Conservation (phyloP, 2,888 invertebrate genomes). For the Yponomeuta evonymella region DNA sequence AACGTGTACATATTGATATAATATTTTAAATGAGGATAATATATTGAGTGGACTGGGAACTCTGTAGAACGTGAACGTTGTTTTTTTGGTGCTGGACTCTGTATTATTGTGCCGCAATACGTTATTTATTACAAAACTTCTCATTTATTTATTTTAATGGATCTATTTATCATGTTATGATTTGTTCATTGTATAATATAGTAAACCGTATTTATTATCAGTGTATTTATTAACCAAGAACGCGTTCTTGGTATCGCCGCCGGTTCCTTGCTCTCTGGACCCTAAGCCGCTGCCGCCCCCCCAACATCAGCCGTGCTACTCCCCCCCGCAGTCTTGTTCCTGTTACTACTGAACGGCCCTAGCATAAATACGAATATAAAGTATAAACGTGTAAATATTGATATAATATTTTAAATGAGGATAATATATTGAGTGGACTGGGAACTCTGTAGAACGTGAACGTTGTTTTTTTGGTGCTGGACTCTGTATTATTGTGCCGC, state of each 20-base stretch:
- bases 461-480: no score
- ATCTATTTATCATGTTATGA: not conserved
- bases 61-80: no score
- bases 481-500: not conserved
- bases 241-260: conserved; percentile 54
- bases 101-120: not conserved
- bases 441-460: no score
- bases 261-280: conserved; percentile 55
- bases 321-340: conserved; percentile 22
- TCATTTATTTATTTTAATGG: not conserved
- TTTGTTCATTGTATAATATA: not conserved
- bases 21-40: no score
- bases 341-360: conserved; percentile 29
- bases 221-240: conserved; percentile 32
- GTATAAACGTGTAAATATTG: no score
- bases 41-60: no score
- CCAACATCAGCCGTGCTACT: conserved; percentile 19
- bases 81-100: no score
- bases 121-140: not conserved
- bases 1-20: no score
- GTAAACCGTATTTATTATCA: not conserved
- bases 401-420: no score
- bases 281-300: conserved; percentile 45
- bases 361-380: no score
- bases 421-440: no score